phyloP scores from a whole-genome alignment of 1,140 invertebrate genomes.

The Hydropsyche tenuis region DNA sequence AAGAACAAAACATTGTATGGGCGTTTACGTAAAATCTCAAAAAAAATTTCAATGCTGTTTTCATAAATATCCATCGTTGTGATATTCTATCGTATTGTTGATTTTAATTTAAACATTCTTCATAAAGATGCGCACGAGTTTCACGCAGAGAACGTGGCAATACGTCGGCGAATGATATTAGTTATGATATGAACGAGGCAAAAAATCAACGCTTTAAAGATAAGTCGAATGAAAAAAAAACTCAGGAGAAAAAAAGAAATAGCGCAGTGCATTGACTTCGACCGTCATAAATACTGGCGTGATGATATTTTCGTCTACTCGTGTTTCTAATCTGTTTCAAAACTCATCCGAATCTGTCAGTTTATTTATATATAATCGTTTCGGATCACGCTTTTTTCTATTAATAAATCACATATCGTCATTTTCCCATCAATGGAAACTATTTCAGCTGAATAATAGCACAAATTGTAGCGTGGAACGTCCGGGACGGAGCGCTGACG shows the following conservation, averaged over 20 bases:
- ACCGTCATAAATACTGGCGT: conserved; percentile 9
- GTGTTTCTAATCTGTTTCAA: conserved; percentile 14
- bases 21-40: background rate
- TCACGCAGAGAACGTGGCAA: too few relatives aligned
- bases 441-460: too few relatives aligned
- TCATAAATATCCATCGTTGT: background rate
- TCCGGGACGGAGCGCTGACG: too few relatives aligned
- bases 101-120: background rate
- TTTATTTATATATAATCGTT: background rate
- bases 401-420: too few relatives aligned
- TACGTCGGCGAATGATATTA: conserved; percentile 7
- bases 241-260: conserved; percentile 2
- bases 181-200: conserved; percentile 15
- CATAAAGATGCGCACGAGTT: too few relatives aligned
- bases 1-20: background rate
- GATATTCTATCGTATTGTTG: background rate
- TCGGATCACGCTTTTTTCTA: too few relatives aligned
- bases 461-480: too few relatives aligned
- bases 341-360: conserved; percentile 11
- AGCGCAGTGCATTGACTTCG: conserved; percentile 9
- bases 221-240: conserved; percentile 5
- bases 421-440: too few relatives aligned
- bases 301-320: conserved; percentile 21
- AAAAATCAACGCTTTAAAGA: conserved; percentile 5
- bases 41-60: too few relatives aligned